Base-by-base conservation (phyloP, 2,888 invertebrate genomes). In the Leptinotarsa peninsularis region DNA sequence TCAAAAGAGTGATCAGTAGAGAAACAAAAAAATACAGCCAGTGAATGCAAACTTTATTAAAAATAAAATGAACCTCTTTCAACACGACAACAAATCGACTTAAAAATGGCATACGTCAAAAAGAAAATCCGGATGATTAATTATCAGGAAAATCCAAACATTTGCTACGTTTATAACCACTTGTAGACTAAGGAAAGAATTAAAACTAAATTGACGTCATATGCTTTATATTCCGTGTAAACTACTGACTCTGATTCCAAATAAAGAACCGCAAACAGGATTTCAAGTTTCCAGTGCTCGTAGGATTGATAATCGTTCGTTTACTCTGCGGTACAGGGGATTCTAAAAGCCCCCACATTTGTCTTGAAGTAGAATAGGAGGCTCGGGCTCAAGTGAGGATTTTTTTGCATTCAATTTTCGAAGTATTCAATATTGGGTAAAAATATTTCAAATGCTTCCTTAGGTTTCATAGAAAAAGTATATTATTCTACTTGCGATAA, bases 181-280 rank as follows among this genome's bases (percentile, higher is more conserved):
- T 23, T 58, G 58, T 58, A 23, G 58, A 58, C 23, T 15, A 58
- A 18, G 5, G 10, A 58, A 58, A 21, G 15, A 14, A 58, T 15
- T 58, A 58, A 21, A 21, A 23, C 21, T 58, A 5, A 23, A 52
- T 15, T 58, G 58, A 58, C 58, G 58, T 58, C 58, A 58, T 4
- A 23, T 21, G 17, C 18, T 54, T 54, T 54, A 58, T 58, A 23
- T 17, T 58, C 58, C 54, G 54, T 54, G 5, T 18, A 54, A 54
- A 54, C 7, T 54, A 23, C 58, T 23, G 13, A 4, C 58, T 23
- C 15, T 23, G 23, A 58, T 23, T 58, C 58, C 58, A 58, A 58
- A 23, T 58, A 58, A 58, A 58, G 58, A 58, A 58, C 58, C 58
- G 58, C 58, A 58, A 58, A 58, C 58, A 58, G 58, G 58, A 58